These are phyloP conservation scores for Epirrhoe tristata DNA, from an alignment of 2,888 invertebrate genomes.

Conservation along the genomic window DNA sequence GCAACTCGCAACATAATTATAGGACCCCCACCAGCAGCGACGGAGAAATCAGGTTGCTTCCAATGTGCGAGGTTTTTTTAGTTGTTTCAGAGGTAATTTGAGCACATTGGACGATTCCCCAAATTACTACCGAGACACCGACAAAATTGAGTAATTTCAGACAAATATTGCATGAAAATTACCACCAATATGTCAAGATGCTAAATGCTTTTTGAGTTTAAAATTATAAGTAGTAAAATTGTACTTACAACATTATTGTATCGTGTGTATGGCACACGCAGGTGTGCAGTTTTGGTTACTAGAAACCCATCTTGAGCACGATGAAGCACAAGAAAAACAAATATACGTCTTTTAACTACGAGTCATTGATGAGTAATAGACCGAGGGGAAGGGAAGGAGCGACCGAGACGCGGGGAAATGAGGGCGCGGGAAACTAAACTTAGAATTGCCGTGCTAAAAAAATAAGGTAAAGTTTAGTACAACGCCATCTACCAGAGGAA, in stretches of 20 bases:
- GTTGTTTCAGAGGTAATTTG: background rate
- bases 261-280: conserved; percentile 88
- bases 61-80: conserved; percentile 8
- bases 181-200: conserved; percentile 28
- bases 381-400: conserved; percentile 22
- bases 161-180: conserved; percentile 32
- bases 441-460: conserved; percentile 38
- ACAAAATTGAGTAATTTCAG: conserved; percentile 15
- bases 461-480: conserved; percentile 16
- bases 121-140: background rate
- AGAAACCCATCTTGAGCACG: conserved; percentile 90
- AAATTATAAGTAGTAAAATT: background rate
- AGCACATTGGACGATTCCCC: background rate
- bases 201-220: background rate
- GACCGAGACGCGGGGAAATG: conserved; percentile 21
- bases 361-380: conserved; percentile 80
- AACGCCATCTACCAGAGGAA: conserved; percentile 35
- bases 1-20: conserved; percentile 46
- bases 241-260: conserved; percentile 89
- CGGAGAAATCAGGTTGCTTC: conserved; percentile 36
- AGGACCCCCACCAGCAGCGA: conserved; percentile 38
- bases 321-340: conserved; percentile 79
- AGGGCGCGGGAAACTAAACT: conserved; percentile 27
- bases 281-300: conserved; percentile 89
- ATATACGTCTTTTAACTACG: conserved; percentile 72